Evolutionary conservation across 2,888 invertebrate genomes (phyloP).

Genomic region (Nemotelus pantherinus): DNA sequence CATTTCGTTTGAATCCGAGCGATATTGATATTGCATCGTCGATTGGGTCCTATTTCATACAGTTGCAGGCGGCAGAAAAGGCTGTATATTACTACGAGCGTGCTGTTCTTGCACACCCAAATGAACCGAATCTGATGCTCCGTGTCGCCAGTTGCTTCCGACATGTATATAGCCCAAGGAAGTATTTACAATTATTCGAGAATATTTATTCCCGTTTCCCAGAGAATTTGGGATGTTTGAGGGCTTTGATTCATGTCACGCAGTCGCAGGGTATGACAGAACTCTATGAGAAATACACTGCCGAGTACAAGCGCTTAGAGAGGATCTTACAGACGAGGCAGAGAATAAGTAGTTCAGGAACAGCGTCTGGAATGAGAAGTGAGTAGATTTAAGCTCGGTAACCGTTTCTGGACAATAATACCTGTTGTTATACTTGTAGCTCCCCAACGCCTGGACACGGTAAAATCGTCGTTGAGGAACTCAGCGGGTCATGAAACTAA

Average conservation of each 20-base stretch:
- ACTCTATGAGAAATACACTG: slow-evolving; percentile 79
- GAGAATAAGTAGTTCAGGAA: slow-evolving; percentile 54
- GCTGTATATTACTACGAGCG: slow-evolving; percentile 85
- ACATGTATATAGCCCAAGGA: slow-evolving; percentile 75
- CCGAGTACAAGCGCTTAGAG: slow-evolving; percentile 80
- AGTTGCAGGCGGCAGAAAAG: slow-evolving; percentile 88
- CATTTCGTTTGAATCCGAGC: slow-evolving; percentile 62
- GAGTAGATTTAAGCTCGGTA: background rate
- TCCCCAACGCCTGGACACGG: slow-evolving; percentile 32
- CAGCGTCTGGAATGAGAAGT: slow-evolving; percentile 27
- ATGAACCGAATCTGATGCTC: slow-evolving; percentile 84
- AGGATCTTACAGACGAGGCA: slow-evolving; percentile 59
- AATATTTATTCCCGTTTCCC: slow-evolving; percentile 86
- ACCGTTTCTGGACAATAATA: background rate
- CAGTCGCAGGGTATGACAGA: slow-evolving; percentile 84
- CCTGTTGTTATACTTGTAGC: slow-evolving; percentile 24
- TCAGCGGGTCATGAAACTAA: slow-evolving; percentile 29
- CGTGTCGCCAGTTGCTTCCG: slow-evolving; percentile 87
- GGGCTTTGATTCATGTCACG: slow-evolving; percentile 65
- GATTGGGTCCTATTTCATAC: slow-evolving; percentile 89
- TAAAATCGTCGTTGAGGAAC: slow-evolving; percentile 21
- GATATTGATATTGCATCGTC: slow-evolving; percentile 80
- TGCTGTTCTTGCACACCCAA: slow-evolving; percentile 79
- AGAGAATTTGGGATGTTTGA: slow-evolving; percentile 94
- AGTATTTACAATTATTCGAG: slow-evolving; percentile 63